Conservation (phyloP, 2,797 vertebrate species). For the Argentina silus region DNA sequence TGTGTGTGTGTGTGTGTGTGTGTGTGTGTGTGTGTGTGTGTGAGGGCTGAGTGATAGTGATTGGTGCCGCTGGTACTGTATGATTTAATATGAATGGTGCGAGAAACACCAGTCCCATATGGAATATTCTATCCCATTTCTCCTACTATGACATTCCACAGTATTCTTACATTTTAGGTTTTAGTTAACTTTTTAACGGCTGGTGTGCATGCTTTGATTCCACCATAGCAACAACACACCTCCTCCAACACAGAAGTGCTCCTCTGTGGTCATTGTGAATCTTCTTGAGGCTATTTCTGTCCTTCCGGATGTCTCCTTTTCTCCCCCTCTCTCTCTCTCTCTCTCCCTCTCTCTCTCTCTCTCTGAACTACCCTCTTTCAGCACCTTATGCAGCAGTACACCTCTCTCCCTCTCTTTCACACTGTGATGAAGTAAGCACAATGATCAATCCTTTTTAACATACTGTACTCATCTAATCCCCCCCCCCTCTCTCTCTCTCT, state of each 20-base stretch:
- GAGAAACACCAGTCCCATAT: slow-evolving; percentile 62
- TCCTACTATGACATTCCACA: slow-evolving; percentile 37
- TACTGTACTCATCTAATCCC: no score
- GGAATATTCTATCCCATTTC: slow-evolving; percentile 64
- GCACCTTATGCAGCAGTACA: no score
- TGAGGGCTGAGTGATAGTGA: slow-evolving; percentile 28
- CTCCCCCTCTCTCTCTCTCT: background rate
- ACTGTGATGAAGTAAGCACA: no score
- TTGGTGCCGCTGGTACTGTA: no score
- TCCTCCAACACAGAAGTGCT: no score
- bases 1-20: slow-evolving; percentile 14
- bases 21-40: slow-evolving; percentile 43
- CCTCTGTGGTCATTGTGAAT: no score
- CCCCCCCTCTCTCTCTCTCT: background rate
- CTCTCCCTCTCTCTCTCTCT: background rate
- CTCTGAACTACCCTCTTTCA: no score
- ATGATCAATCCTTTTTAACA: no score
- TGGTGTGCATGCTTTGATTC: background rate
- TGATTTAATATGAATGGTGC: slow-evolving; percentile 67
- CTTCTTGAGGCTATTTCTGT: background rate
- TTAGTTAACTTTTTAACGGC: no score
- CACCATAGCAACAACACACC: background rate
- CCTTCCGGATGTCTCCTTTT: background rate
- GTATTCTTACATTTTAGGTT: no score
- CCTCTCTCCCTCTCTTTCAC: no score